These are phyloP conservation scores for Halocaridina rubra DNA, from an alignment of 2,888 invertebrate species.

Conservation along the genomic window DNA sequence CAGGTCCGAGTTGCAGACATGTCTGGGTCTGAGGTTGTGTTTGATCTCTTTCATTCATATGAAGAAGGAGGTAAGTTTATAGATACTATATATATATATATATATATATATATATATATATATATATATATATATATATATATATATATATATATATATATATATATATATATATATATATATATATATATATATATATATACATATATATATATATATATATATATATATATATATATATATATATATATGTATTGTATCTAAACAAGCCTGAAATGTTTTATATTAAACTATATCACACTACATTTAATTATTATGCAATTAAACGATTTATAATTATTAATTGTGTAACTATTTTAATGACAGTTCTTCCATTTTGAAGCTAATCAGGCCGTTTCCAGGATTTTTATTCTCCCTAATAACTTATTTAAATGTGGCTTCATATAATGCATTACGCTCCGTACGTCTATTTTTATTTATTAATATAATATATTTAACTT, in stretches of 20 bases:
- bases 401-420: no score
- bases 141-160: background rate
- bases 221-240: background rate
- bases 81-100: background rate
- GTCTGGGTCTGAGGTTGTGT: constrained; percentile 77
- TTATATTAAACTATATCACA: no score
- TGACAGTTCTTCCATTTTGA: background rate
- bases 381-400: no score
- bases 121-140: background rate
- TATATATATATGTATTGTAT: background rate
- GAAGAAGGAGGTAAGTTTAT: constrained; percentile 79
- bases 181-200: background rate
- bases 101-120: background rate
- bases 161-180: background rate
- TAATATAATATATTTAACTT: constrained; percentile 8
- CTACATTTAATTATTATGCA: no score
- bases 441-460: no score
- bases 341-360: background rate
- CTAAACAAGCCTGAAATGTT: no score
- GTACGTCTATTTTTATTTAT: no score
- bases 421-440: no score
- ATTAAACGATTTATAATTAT: no score
- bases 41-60: constrained; percentile 85
- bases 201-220: background rate
- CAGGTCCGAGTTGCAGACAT: constrained; percentile 83